Percentiles rank a stretch among this genome's conserved stretches.
phyloP scores from a whole-genome alignment of 2,113 vertebrate species.

The Atractosteus spatula region DNA sequence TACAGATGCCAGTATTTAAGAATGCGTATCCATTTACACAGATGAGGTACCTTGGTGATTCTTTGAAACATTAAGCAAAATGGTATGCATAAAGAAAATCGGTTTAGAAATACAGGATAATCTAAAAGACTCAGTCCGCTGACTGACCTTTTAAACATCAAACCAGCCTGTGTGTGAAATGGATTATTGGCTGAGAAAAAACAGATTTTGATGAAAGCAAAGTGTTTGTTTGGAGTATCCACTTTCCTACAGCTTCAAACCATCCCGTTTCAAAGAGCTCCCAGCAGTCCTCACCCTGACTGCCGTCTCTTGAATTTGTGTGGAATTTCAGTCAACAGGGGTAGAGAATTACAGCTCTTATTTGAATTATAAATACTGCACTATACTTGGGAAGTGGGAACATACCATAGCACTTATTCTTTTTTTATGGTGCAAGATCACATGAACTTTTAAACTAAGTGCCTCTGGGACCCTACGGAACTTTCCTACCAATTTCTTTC shows the following conservation, averaged over 20 bases:
- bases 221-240: slow-evolving; percentile 4
- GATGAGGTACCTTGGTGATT: no score
- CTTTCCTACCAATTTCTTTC: slow-evolving; percentile 44
- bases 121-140: no score
- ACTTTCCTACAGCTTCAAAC: neutral
- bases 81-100: no score
- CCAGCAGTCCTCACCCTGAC: neutral
- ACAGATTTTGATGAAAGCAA: neutral
- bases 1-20: no score
- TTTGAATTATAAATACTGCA: slow-evolving; percentile 21
- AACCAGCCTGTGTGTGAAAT: slow-evolving; percentile 12
- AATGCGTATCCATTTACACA: no score
- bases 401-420: slow-evolving; percentile 16
- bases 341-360: neutral
- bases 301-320: neutral
- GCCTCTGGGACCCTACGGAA: slow-evolving; percentile 39
- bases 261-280: no score
- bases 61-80: no score
- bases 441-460: slow-evolving; percentile 43
- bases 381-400: neutral
- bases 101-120: no score
- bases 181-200: neutral
- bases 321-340: neutral
- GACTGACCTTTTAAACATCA: no score
- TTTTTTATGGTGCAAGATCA: slow-evolving; percentile 17